A percentile compares a stretch with the other conserved stretches of the same genome.
phyloP scores from a whole-genome alignment of 1,140 invertebrate species.

The Caenorhabditis inopinata region DNA sequence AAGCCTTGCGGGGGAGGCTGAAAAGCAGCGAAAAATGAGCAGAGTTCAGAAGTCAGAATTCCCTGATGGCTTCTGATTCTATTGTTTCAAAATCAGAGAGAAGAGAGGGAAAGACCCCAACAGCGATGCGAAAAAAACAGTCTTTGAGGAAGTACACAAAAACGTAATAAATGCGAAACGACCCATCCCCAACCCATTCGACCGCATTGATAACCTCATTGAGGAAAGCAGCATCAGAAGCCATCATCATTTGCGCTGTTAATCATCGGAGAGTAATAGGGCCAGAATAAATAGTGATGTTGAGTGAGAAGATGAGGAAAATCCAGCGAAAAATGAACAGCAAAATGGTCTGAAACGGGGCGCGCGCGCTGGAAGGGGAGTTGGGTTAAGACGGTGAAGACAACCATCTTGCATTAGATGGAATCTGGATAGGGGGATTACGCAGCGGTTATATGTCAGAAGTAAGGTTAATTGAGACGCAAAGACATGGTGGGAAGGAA shows the following conservation, averaged over 20 bases:
- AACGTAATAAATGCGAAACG: neutral
- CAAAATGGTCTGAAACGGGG: neutral
- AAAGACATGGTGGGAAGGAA: neutral
- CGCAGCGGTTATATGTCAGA: conserved; percentile 10
- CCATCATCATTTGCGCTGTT: conserved; percentile 1
- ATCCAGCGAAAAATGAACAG: neutral
- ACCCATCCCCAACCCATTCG: neutral
- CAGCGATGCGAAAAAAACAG: neutral
- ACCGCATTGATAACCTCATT: conserved; percentile 14
- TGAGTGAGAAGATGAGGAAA: neutral
- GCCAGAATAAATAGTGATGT: neutral
- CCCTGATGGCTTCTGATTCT: too few relatives aligned
- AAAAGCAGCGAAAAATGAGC: too few relatives aligned
- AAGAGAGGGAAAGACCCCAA: too few relatives aligned
- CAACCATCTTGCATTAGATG: too few relatives aligned
- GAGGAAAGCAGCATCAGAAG: neutral
- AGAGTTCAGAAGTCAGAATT: too few relatives aligned
- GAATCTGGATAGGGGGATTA: conserved; percentile 1
- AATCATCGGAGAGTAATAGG: neutral
- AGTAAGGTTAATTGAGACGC: neutral
- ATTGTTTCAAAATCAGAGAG: too few relatives aligned
- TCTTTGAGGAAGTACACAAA: neutral
- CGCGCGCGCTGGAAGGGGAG: neutral
- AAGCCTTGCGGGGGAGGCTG: too few relatives aligned
- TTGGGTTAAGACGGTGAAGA: neutral